Percentiles rank a stretch among this genome's conserved stretches.
These are phyloP conservation scores for Hypsibius dujardini DNA, from an alignment of 1,140 invertebrate genomes.

Conservation along the genomic window DNA sequence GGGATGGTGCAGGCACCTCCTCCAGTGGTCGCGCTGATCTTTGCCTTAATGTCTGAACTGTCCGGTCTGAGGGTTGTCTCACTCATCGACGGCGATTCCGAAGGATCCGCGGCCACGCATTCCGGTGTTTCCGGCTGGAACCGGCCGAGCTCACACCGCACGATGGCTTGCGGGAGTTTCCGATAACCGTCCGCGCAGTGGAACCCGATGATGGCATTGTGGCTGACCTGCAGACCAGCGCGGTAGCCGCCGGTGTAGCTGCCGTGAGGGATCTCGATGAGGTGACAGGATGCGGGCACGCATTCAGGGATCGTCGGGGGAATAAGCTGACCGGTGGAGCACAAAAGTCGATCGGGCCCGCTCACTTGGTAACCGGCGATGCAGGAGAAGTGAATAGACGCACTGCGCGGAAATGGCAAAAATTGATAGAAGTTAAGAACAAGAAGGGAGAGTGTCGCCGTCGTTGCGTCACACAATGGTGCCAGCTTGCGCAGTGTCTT, in stretches of 20 bases:
- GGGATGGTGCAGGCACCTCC: too few relatives aligned
- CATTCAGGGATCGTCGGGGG: slow-evolving; percentile 51
- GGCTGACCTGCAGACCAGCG: slow-evolving; percentile 53
- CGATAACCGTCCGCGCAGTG: slow-evolving; percentile 40
- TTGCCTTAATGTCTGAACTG: too few relatives aligned
- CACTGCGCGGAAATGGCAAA: slow-evolving; percentile 28
- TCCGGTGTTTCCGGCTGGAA: slow-evolving; percentile 41
- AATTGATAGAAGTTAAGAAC: too few relatives aligned
- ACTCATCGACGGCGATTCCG: too few relatives aligned
- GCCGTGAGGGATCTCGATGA: slow-evolving; percentile 50
- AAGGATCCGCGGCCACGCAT: slow-evolving; percentile 29
- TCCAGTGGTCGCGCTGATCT: too few relatives aligned
- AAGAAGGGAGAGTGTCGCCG: too few relatives aligned
- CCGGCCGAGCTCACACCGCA: slow-evolving; percentile 47
- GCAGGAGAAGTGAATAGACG: slow-evolving; percentile 47
- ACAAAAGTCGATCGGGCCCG: slow-evolving; percentile 49
- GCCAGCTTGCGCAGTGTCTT: too few relatives aligned
- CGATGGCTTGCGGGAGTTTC: slow-evolving; percentile 35
- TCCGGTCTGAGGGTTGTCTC: too few relatives aligned
- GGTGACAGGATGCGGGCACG: slow-evolving; percentile 53
- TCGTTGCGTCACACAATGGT: too few relatives aligned
- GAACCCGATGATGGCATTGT: slow-evolving; percentile 43
- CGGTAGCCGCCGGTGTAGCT: slow-evolving; percentile 56
- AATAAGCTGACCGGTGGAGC: slow-evolving; percentile 59
- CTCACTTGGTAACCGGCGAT: slow-evolving; percentile 47